Percentiles rank a stretch among this genome's conserved stretches.
Evolutionary conservation across 92 coral and sea anemone species (phyloP).

Genomic region (Paragorgia papillata): DNA sequence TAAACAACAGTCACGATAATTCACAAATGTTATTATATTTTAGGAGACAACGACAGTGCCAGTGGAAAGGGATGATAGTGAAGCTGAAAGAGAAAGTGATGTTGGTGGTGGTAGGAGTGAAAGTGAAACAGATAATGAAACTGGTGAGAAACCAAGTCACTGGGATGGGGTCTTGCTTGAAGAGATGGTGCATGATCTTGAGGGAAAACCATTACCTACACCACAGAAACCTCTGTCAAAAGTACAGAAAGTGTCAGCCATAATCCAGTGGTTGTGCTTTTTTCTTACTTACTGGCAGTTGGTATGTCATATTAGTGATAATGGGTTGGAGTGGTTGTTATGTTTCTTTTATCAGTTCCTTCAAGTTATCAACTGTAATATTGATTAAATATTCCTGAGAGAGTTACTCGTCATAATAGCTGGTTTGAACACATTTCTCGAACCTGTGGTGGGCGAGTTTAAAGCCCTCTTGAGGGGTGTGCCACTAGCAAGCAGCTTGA

Average conservation of each 20-base stretch:
- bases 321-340: constrained; percentile 67
- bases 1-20: no score
- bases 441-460: no score
- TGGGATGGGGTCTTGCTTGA: not conserved
- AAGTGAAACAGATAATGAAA: not conserved
- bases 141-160: not conserved
- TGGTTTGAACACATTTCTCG: not conserved
- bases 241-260: not conserved
- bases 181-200: constrained; percentile 10
- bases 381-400: constrained; percentile 51
- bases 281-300: constrained; percentile 50
- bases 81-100: not conserved
- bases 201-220: not conserved
- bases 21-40: no score
- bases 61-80: no score
- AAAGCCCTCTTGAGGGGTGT: no score
- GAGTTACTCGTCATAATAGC: constrained; percentile 47
- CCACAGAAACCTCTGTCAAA: not conserved
- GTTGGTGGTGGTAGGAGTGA: not conserved
- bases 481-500: constrained; percentile 44
- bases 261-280: constrained; percentile 2
- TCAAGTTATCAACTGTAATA: constrained; percentile 44
- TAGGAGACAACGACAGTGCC: no score
- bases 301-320: constrained; percentile 59
- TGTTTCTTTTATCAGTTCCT: constrained; percentile 56